phyloP scores from a whole-genome alignment of 2,113 vertebrate species.

The Connochaetes taurinus region DNA sequence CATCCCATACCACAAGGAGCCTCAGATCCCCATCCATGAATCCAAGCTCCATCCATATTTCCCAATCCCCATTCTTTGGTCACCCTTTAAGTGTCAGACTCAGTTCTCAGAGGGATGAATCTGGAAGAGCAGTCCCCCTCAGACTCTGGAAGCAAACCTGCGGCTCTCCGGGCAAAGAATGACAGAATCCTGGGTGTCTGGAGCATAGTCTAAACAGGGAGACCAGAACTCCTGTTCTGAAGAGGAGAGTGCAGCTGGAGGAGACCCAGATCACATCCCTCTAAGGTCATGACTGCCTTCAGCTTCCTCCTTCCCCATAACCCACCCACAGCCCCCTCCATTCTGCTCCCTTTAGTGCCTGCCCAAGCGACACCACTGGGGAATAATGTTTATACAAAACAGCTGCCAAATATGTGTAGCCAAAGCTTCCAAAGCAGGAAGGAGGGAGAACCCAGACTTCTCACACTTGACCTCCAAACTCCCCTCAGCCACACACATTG shows the following conservation, averaged over 20 bases:
- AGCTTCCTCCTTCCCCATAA: not conserved
- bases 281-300: not conserved
- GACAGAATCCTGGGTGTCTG: not conserved
- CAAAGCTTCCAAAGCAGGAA: slow-evolving; percentile 28
- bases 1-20: too few relatives aligned
- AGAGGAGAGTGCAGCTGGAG: not conserved
- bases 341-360: slow-evolving; percentile 15
- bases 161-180: not conserved
- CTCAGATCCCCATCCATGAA: not conserved
- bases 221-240: not conserved
- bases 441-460: not conserved
- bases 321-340: not conserved
- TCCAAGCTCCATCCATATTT: not conserved
- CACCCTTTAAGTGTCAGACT: not conserved
- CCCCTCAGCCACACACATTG: not conserved
- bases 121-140: not conserved
- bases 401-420: slow-evolving; percentile 11
- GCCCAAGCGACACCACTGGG: not conserved
- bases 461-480: not conserved
- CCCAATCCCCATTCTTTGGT: not conserved
- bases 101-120: not conserved
- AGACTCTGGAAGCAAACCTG: not conserved
- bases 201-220: not conserved
- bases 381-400: slow-evolving; percentile 40
- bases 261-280: not conserved